Base-by-base conservation (phyloP, 2,888 invertebrate species). In the Pyrochroa serraticornis region DNA sequence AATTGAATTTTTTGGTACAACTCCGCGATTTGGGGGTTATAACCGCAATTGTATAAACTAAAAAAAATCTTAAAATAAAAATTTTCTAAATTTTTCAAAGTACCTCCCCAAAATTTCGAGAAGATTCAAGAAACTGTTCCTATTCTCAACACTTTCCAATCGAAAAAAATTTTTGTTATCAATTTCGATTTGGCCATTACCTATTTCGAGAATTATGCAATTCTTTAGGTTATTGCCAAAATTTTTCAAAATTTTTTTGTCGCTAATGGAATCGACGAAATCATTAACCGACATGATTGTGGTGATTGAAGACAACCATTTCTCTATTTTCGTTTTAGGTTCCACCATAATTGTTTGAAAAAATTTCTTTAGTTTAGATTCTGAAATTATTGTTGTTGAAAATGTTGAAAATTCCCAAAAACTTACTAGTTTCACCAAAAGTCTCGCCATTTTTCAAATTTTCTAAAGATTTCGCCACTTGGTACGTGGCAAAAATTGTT, bases 1-100 rank as follows among this genome's bases (percentile, higher is more conserved):
- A 87, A 93, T 37, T 84, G 72, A 0, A 93, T 81, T 22, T 82
- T 77, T 0, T 93, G 91, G 77, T 93, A 95, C 36, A 97, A 81
- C 52, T 87, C 86, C 0, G 89, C 83, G 3, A 95, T 77, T 59
- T 89, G 84, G 1, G 92, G 86, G 70, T 91, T 87, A 49, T 90
- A 72, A 1, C 97, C 97, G 22, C 84, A 82, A 63, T 87, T 86
- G 78, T 90, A 95, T 60, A 95, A 77, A 67, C 91, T 92, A 72
- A 22, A 76, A 22, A 22, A 5, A 77, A 1, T 1, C 13, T 10
- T 14, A 33, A 3, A 6, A 12, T 49, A 13, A 49, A 9, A 22
- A 22, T 22, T 22, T 32, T 6, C 1, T 32, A 10, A 2, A 3
- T 3, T 8, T 13, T n/a, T 32, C 14, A 2, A 41, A 22, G 9